phyloP scores from a whole-genome alignment of 2,888 invertebrate genomes.

The Bembecia ichneumoniformis region DNA sequence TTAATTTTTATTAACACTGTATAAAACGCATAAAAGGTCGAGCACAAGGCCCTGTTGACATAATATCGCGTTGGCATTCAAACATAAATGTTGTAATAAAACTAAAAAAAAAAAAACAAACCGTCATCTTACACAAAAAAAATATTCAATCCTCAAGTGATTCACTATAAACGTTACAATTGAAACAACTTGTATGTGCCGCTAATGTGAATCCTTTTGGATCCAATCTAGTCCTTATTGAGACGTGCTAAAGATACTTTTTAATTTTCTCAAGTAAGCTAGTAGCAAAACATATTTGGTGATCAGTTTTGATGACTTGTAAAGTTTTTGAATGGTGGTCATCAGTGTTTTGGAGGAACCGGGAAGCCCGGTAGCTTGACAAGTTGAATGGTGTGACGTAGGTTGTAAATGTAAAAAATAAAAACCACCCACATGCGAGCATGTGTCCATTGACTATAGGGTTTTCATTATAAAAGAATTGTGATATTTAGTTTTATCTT shows the following conservation, averaged over 20 bases:
- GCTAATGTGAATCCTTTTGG: constrained; percentile 1
- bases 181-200: constrained; percentile 14
- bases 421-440: constrained; percentile 49
- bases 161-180: constrained; percentile 45
- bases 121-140: constrained; percentile 13
- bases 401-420: constrained; percentile 50
- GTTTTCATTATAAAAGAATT: background rate
- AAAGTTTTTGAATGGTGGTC: constrained; percentile 32
- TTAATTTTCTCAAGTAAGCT: constrained; percentile 7
- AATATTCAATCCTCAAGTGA: constrained; percentile 38
- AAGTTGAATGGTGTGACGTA: constrained; percentile 48
- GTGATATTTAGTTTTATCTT: background rate
- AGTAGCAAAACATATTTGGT: constrained; percentile 12
- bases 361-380: constrained; percentile 60
- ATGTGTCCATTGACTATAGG: constrained; percentile 22
- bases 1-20: constrained; percentile 38
- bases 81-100: constrained; percentile 40
- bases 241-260: constrained; percentile 19
- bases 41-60: constrained; percentile 41
- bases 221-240: constrained; percentile 17
- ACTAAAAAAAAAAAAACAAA: constrained; percentile 25
- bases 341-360: constrained; percentile 22
- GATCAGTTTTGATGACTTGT: constrained; percentile 30
- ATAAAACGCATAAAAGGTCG: constrained; percentile 33
- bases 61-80: constrained; percentile 49